phyloP scores from a whole-genome alignment of 2,113 vertebrate species.

The Phasianus colchicus region DNA sequence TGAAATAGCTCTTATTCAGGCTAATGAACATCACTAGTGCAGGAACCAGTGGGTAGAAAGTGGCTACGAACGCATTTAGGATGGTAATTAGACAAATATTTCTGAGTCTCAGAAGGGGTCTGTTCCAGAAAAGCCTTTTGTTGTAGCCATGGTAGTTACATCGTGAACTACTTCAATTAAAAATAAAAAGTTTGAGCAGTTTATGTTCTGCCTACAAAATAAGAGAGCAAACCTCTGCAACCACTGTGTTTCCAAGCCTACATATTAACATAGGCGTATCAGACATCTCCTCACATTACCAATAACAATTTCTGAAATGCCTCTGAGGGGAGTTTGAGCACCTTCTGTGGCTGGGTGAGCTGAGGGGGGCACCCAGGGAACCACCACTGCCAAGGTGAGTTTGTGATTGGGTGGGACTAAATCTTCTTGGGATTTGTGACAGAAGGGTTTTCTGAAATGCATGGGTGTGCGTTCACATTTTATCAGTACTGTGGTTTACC shows the following conservation, averaged over 20 bases:
- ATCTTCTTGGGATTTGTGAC: fast-evolving
- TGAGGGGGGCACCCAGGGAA: fast-evolving
- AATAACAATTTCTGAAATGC: background rate
- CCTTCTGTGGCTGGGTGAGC: background rate
- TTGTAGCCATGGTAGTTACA: background rate
- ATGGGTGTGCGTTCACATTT: fast-evolving
- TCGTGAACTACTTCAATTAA: background rate
- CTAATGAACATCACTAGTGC: constrained; percentile 36
- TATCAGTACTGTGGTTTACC: background rate
- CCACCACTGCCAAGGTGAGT: background rate
- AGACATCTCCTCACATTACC: background rate
- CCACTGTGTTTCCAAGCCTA: background rate
- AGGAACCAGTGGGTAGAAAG: constrained; percentile 26
- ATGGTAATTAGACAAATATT: constrained; percentile 38
- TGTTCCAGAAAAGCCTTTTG: constrained; percentile 12
- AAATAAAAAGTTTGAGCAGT: background rate
- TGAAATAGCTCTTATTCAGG: constrained; percentile 55
- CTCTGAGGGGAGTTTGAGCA: background rate
- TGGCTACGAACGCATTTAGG: constrained; percentile 23
- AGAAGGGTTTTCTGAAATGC: background rate
- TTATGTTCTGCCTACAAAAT: background rate
- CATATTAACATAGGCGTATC: background rate
- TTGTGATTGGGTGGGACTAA: fast-evolving
- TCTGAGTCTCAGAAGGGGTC: background rate
- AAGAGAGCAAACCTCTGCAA: background rate